Conservation (phyloP, 2,888 invertebrate genomes). For the Caenorhabditis zanzibari region DNA sequence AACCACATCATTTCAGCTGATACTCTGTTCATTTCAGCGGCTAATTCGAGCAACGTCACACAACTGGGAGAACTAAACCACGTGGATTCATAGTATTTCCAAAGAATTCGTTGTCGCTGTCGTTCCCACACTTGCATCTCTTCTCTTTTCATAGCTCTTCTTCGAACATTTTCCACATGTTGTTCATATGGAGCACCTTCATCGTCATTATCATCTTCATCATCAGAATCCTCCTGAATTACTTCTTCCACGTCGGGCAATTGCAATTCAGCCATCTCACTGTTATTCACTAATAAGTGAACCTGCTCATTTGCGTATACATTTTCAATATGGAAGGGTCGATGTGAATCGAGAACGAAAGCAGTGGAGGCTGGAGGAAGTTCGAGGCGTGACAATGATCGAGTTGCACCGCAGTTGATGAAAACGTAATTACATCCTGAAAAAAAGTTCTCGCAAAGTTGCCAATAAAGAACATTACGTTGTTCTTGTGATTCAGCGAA, state of each 20-base stretch:
- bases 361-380: slow-evolving; percentile 66
- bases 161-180: slow-evolving; percentile 61
- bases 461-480: slow-evolving; percentile 34
- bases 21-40: slow-evolving; percentile 74
- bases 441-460: neutral
- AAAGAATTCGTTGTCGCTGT: slow-evolving; percentile 72
- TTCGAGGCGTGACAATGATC: slow-evolving; percentile 68
- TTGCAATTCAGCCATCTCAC: slow-evolving; percentile 65
- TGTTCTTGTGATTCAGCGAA: slow-evolving; percentile 70
- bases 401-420: slow-evolving; percentile 79
- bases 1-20: slow-evolving; percentile 79
- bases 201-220: slow-evolving; percentile 69
- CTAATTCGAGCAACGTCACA: slow-evolving; percentile 76
- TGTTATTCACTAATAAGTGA: slow-evolving; percentile 58
- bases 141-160: slow-evolving; percentile 67
- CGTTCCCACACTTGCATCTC: slow-evolving; percentile 73
- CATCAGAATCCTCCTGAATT: slow-evolving; percentile 62
- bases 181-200: slow-evolving; percentile 57
- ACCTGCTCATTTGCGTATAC: slow-evolving; percentile 74
- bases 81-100: slow-evolving; percentile 79
- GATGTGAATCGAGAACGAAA: slow-evolving; percentile 78
- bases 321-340: slow-evolving; percentile 81
- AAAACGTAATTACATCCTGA: slow-evolving; percentile 71
- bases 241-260: slow-evolving; percentile 61
- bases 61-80: slow-evolving; percentile 75